phyloP scores from a whole-genome alignment of 2,888 invertebrate genomes.

The Aphodius sticticus region DNA sequence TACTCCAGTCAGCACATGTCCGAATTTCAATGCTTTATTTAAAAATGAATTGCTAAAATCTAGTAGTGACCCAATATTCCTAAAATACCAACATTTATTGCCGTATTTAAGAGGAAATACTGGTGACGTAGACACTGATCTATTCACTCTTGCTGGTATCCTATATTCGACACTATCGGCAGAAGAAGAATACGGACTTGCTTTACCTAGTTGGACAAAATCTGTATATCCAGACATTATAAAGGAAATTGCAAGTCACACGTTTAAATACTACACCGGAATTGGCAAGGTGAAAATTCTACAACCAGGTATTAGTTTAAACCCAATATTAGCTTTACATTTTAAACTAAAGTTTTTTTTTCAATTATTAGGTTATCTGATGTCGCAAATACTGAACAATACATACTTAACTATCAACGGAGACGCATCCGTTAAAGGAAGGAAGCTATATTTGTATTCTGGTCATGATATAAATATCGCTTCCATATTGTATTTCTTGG shows the following conservation, averaged over 20 bases:
- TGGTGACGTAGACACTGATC: slow-evolving; percentile 13
- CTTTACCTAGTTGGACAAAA: slow-evolving; percentile 58
- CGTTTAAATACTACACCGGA: not conserved
- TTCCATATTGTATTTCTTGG: slow-evolving; percentile 58
- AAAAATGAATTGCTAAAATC: not conserved
- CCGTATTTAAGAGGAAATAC: slow-evolving; percentile 17
- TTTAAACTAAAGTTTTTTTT: slow-evolving; percentile 5
- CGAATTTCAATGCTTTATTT: slow-evolving; percentile 12
- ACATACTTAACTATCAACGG: slow-evolving; percentile 28
- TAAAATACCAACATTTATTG: slow-evolving; percentile 10
- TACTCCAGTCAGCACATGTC: slow-evolving; percentile 19
- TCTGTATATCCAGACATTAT: slow-evolving; percentile 53
- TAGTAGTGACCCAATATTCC: not conserved
- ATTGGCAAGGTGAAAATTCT: not conserved
- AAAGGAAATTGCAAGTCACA: slow-evolving; percentile 45
- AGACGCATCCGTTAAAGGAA: slow-evolving; percentile 13
- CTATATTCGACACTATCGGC: slow-evolving; percentile 13
- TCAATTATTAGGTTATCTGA: slow-evolving; percentile 25
- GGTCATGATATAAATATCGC: slow-evolving; percentile 66
- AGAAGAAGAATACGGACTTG: slow-evolving; percentile 52
- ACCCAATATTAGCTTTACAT: not conserved
- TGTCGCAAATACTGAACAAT: slow-evolving; percentile 30
- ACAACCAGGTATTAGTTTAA: not conserved
- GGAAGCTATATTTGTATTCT: slow-evolving; percentile 55
- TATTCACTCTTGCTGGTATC: slow-evolving; percentile 11